These are phyloP conservation scores for silkworm (Bombyx mori) DNA, from an alignment of 1,140 invertebrate genomes.

Conservation along the genomic window DNA sequence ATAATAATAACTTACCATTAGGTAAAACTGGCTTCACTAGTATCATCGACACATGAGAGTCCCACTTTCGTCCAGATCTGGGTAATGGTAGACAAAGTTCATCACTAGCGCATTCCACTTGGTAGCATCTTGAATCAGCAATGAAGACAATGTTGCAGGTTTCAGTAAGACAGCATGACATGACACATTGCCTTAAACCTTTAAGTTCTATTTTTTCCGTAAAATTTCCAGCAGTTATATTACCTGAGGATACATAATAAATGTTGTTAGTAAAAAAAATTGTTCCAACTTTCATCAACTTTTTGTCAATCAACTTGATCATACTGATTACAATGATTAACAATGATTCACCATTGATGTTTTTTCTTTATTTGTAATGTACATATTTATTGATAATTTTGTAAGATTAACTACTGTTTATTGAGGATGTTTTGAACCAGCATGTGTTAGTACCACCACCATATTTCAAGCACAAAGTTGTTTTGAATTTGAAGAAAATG, in stretches of 20 bases:
- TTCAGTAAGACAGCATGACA: slow-evolving; percentile 78
- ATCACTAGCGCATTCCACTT: slow-evolving; percentile 79
- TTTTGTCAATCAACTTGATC: not conserved
- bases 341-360: too few relatives aligned
- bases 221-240: slow-evolving; percentile 74
- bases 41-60: slow-evolving; percentile 80
- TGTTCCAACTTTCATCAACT: slow-evolving; percentile 4
- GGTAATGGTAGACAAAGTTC: slow-evolving; percentile 79
- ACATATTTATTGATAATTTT: not conserved
- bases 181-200: slow-evolving; percentile 77
- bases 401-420: too few relatives aligned
- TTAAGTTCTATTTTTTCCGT: slow-evolving; percentile 71
- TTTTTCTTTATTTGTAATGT: too few relatives aligned
- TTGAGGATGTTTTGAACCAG: too few relatives aligned
- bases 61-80: slow-evolving; percentile 68
- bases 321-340: not conserved
- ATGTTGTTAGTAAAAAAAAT: too few relatives aligned
- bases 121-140: slow-evolving; percentile 81
- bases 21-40: slow-evolving; percentile 76
- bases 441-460: too few relatives aligned
- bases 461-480: too few relatives aligned
- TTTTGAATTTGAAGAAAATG: too few relatives aligned
- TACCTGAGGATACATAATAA: slow-evolving; percentile 51
- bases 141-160: slow-evolving; percentile 86
- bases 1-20: slow-evolving; percentile 31